A percentile compares a stretch with the other conserved stretches of the same genome.
phyloP scores from a whole-genome alignment of 2,797 vertebrate species.

The Podargus strigoides region DNA sequence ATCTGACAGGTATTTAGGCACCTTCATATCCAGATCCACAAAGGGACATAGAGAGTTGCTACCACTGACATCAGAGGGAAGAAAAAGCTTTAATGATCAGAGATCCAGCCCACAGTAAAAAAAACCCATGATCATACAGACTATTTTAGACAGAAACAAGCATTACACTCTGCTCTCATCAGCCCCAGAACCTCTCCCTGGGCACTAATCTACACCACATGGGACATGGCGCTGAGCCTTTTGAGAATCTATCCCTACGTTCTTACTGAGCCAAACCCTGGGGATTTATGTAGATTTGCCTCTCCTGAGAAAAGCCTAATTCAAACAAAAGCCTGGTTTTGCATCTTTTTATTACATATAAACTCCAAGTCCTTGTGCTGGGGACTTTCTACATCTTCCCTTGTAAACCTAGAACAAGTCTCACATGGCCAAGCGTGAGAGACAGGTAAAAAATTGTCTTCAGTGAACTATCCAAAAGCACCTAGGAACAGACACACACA shows the following conservation, averaged over 20 bases:
- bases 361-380: background rate
- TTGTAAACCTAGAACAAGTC: background rate
- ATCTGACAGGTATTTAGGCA: background rate
- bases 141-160: accelerated
- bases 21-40: background rate
- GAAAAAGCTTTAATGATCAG: background rate
- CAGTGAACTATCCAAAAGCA: background rate
- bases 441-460: background rate
- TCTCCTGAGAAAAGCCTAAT: background rate
- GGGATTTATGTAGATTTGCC: background rate
- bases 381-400: background rate
- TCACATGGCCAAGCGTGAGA: background rate
- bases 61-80: background rate
- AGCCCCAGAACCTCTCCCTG: background rate
- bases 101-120: background rate
- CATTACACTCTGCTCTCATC: background rate
- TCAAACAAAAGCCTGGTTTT: background rate
- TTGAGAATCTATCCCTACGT: background rate
- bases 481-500: background rate
- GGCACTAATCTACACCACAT: background rate
- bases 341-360: background rate
- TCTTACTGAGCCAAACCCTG: background rate
- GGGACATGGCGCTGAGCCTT: background rate
- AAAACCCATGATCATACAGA: background rate
- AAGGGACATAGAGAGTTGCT: background rate